Base-by-base conservation (phyloP, 2,797 vertebrate genomes). In the Epinephelus awoara region DNA sequence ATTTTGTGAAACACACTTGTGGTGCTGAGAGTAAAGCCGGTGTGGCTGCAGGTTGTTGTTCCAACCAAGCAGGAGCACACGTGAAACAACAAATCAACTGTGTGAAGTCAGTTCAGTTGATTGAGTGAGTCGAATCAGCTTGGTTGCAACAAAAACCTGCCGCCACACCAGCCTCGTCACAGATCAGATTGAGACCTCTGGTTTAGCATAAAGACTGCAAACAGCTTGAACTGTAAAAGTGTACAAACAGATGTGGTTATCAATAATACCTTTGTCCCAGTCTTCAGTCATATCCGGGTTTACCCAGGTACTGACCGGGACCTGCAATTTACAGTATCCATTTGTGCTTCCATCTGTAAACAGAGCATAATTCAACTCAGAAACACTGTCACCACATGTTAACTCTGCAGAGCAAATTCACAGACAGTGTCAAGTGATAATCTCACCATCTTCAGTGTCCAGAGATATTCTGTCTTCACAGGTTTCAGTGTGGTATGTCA, bases 211-310 rank as follows among this genome's bases (percentile, higher is more conserved):
- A 34, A 34, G 7, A 8, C 34, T 7, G 34, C 34, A 34, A 34
- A 34, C 34, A 34, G 34, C 34, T 34, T 34, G 6, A 34, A 34
- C 34, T 7, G 34, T 34, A 34, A 34, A 34, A 34, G 34, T 34
- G 8, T 8, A 34, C 34, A 34, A 34, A 34, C 34, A 54, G n/a
- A 1, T 65, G 3, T 38, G 7, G 8, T 51, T 8, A 29, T 47
- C 54, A 15, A 49, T 13, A 18, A 6, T 72, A 97, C 96, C 96
- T 85, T 93, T 57, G 42, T 97, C 96, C 96, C 97, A 97, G 70
- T 97, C 95, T 76, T 97, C 97, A 9, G 92, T 91, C 2, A 83
- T 91, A 44, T 92, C 82, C 14, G 95, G 91, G 74, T 93, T 94
- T 0, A 89, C 88, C 96, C 96, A 97, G 0, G 92, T 94, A 74